These are phyloP conservation scores for Cydia amplana DNA, from an alignment of 1,140 invertebrate species.

Conservation along the genomic window DNA sequence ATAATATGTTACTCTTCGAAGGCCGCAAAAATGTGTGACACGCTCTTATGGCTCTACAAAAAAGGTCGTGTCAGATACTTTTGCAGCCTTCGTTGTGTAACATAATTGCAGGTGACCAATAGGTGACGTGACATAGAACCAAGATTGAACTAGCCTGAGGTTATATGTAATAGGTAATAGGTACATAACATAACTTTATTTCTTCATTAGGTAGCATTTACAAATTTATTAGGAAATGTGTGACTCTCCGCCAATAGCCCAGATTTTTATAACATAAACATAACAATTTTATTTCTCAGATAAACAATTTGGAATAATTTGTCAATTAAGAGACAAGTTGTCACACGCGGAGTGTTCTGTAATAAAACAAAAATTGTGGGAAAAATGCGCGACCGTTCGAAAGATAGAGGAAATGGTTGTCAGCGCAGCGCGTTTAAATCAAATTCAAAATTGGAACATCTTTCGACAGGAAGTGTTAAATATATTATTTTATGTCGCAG, in stretches of 20 bases:
- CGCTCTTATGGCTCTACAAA: no score
- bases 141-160: no score
- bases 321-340: slow-evolving; percentile 44
- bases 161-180: no score
- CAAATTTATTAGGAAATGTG: not conserved
- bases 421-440: slow-evolving; percentile 68
- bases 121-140: no score
- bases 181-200: no score
- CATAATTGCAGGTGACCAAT: no score
- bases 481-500: slow-evolving; percentile 62
- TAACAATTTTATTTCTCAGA: slow-evolving; percentile 18
- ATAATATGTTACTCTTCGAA: no score
- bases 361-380: slow-evolving; percentile 53
- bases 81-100: no score
- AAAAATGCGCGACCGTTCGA: slow-evolving; percentile 53
- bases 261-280: not conserved
- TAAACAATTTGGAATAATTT: slow-evolving; percentile 48
- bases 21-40: no score
- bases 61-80: no score
- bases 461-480: slow-evolving; percentile 70
- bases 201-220: not conserved
- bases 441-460: slow-evolving; percentile 75
- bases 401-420: slow-evolving; percentile 71
- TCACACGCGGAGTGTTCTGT: slow-evolving; percentile 43
- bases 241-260: not conserved